Evolutionary conservation across 2,888 invertebrate species (phyloP), one percentile per base, ranked within the genome.

Genomic region (Agrotis clavis): DNA sequence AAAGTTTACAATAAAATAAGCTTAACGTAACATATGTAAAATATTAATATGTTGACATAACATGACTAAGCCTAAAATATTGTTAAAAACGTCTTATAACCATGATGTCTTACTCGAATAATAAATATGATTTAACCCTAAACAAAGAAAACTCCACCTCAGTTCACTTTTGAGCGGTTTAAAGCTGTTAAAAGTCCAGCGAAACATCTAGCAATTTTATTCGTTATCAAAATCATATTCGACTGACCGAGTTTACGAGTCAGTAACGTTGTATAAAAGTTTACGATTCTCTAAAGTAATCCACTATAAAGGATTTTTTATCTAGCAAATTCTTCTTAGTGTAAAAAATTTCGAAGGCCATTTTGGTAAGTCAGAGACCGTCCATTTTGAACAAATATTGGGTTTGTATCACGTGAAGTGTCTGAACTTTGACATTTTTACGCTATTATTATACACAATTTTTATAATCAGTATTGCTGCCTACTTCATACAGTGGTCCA

Each of bases 31-130:
- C 91, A 90, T 60, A 90, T 92, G 90, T 92, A 93, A 92, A 93
- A 93, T 92, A 94, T 93, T 92, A 91, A 93, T 92, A 94, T 92
- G 89, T 90, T 91, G 92, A 92, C 90, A 89, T 92, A 93, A 92
- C 90, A 89, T 90, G 89, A 90, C 89, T 86, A 86, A 82, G 71
- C 74, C 85, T 86, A 86, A 77, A 77, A 81, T 84, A 78, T 80
- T 77, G 79, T 86, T 86, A 86, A 80, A 83, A 86, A 86, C 86
- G 81, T 81, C 79, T 86, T 86, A 85, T 85, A 83, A 83, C 77
- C 85, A 82, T 77, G 79, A 86, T 86, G 85, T 84, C 81, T 81
- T 86, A 86, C 57, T 79, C 64, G 82, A 86, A 83, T 81, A 93
- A 93, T 94, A 94, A 94, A 94, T 92, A 93, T 88, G 86, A 89